phyloP scores from a whole-genome alignment of 1,140 invertebrate species.

The Chymomyza costata region DNA sequence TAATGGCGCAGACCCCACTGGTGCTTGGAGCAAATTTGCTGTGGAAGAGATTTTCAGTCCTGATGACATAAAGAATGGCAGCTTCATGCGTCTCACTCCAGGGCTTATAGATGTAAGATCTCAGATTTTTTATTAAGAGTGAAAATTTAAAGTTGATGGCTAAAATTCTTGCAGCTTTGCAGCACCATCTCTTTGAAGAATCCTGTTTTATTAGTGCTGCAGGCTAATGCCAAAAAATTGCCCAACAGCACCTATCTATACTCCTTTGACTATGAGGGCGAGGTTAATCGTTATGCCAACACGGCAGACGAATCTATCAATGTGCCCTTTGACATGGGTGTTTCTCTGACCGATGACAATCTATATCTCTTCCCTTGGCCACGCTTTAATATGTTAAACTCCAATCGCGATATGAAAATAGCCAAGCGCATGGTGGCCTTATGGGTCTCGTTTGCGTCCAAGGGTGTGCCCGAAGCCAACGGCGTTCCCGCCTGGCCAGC shows the following conservation, averaged over 20 bases:
- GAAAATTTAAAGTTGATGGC: background rate
- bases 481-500: constrained; percentile 54
- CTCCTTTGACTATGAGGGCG: constrained; percentile 68
- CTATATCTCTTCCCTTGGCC: constrained; percentile 75
- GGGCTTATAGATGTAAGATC: constrained; percentile 60
- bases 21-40: constrained; percentile 61
- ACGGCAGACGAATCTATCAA: constrained; percentile 35
- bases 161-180: constrained; percentile 41
- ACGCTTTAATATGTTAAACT: constrained; percentile 38
- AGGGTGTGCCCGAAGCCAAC: constrained; percentile 47
- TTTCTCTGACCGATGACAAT: constrained; percentile 70
- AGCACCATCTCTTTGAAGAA: constrained; percentile 69
- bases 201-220: constrained; percentile 61
- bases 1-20: constrained; percentile 64
- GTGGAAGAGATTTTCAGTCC: constrained; percentile 55
- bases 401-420: constrained; percentile 61
- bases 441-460: constrained; percentile 67
- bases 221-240: constrained; percentile 68
- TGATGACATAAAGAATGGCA: constrained; percentile 56
- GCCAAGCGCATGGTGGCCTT: constrained; percentile 60
- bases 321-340: constrained; percentile 67
- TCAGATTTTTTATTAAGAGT: background rate
- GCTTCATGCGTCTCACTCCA: constrained; percentile 50
- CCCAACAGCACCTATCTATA: constrained; percentile 66
- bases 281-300: constrained; percentile 56